Conservation (phyloP, 2,888 invertebrate species). For the Papilio gigon region DNA sequence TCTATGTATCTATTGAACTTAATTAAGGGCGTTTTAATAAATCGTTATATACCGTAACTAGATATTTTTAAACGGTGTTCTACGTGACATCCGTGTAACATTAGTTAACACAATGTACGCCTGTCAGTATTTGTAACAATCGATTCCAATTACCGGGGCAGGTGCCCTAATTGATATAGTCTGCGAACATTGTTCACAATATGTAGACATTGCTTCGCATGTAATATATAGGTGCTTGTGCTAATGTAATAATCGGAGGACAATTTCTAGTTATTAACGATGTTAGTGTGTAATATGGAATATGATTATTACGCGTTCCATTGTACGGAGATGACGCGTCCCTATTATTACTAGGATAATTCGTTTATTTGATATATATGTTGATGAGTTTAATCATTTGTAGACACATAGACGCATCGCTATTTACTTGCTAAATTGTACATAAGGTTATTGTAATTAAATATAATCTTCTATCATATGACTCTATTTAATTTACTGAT, state of each 20-base stretch:
- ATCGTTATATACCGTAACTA: too few relatives aligned
- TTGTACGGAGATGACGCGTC: neutral
- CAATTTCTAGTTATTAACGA: conserved; percentile 7
- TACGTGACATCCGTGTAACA: neutral
- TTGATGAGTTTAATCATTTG: neutral
- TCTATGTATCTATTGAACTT: neutral
- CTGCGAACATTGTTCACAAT: neutral
- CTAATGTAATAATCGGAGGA: neutral
- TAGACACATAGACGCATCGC: neutral
- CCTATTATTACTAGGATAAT: neutral
- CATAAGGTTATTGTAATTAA: neutral
- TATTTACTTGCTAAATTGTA: neutral
- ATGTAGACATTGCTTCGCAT: neutral
- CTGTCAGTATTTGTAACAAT: neutral
- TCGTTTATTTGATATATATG: neutral
- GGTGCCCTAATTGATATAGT: conserved; percentile 10
- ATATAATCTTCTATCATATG: neutral
- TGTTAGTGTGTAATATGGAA: neutral
- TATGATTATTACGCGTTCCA: neutral
- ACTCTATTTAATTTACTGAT: neutral
- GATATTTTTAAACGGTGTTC: too few relatives aligned
- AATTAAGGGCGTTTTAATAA: neutral
- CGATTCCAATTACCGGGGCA: conserved; percentile 3
- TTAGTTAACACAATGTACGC: neutral
- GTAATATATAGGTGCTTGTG: neutral